Base-by-base conservation (phyloP, 2,888 invertebrate species). In the Torymus tubicola region DNA sequence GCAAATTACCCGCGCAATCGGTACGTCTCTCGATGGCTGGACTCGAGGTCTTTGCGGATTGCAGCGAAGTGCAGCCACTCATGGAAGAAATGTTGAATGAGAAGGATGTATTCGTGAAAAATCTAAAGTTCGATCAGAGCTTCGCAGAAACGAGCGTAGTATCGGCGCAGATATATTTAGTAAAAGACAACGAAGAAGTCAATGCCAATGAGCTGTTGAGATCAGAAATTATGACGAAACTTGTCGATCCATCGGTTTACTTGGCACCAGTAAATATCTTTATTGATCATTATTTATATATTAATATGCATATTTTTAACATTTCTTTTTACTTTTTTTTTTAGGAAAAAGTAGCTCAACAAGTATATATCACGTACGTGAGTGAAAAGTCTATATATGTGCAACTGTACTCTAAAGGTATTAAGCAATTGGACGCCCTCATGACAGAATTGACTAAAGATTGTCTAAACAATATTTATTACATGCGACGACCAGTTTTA, bases 21-120 rank as follows among this genome's bases (percentile, higher is more conserved):
- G 92, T 96, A 80, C 93, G 94, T 83, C 93, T 96, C 83, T 93
- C 94, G 18, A 90, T 96, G 86, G 93, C 93, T 69, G 95, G 95
- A 3, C 91, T 96, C 68, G 96, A 96, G 89, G 95, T 95, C 65
- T 92, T 94, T 69, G 89, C 89, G 10, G 91, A 91, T 18, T 92
- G 92, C 83, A 89, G 90, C 0, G 87, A 89, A 80, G 89, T 91
- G 0, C 85, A 89, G 21, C 75, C 85, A 0, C 88, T 91, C 58
- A 85, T 93, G 52, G 88, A 91, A 53, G 87, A 91, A 10, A 85
- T 90, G 81, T 88, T 94, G 79, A 88, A 92, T 0, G 81, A 83
- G 1, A 80, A 81, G 16, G 58, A 74, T 14, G 75, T 82, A 0
- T 72, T 18, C 3, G 80, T 82, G 1, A 58, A 16, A 21, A 68